Evolutionary conservation across 2,113 vertebrate genomes (phyloP).

Genomic region (Nycticorax nycticorax): DNA sequence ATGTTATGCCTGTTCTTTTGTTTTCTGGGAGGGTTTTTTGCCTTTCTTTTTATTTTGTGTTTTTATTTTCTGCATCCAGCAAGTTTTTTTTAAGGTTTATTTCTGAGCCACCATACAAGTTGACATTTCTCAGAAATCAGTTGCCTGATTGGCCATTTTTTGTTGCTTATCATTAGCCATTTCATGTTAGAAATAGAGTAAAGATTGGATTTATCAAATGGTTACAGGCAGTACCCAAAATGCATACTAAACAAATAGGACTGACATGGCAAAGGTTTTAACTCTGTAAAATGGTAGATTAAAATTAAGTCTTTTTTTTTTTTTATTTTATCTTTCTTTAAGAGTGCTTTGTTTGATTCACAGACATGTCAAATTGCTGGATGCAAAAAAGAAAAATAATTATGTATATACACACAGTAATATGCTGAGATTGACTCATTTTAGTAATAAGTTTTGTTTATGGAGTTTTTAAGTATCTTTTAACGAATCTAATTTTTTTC

Average conservation of each 20-base stretch:
- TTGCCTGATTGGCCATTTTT: slow-evolving; percentile 71
- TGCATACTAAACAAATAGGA: slow-evolving; percentile 27
- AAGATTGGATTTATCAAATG: slow-evolving; percentile 66
- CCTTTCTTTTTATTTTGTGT: slow-evolving; percentile 62
- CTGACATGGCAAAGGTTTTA: slow-evolving; percentile 31
- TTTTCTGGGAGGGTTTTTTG: slow-evolving; percentile 49
- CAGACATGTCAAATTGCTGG: slow-evolving; percentile 76
- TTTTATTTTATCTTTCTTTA: not conserved
- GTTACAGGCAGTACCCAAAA: not conserved
- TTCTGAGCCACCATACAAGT: slow-evolving; percentile 64
- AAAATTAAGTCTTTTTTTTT: not conserved
- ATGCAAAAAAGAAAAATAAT: slow-evolving; percentile 79
- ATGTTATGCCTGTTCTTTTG: slow-evolving; percentile 78
- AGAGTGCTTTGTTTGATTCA: slow-evolving; percentile 20
- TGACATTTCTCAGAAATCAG: slow-evolving; percentile 62
- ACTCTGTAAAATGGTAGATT: not conserved
- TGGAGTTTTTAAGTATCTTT: slow-evolving; percentile 37
- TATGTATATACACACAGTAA: not conserved
- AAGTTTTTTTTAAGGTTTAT: slow-evolving; percentile 74
- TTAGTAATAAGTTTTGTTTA: slow-evolving; percentile 15
- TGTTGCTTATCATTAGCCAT: slow-evolving; percentile 79
- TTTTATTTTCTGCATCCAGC: slow-evolving; percentile 88
- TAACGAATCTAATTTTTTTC: not conserved
- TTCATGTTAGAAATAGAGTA: slow-evolving; percentile 73
- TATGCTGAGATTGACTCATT: slow-evolving; percentile 11